Conservation (phyloP, 2,888 invertebrate species). For the Isoperla grammatica region DNA sequence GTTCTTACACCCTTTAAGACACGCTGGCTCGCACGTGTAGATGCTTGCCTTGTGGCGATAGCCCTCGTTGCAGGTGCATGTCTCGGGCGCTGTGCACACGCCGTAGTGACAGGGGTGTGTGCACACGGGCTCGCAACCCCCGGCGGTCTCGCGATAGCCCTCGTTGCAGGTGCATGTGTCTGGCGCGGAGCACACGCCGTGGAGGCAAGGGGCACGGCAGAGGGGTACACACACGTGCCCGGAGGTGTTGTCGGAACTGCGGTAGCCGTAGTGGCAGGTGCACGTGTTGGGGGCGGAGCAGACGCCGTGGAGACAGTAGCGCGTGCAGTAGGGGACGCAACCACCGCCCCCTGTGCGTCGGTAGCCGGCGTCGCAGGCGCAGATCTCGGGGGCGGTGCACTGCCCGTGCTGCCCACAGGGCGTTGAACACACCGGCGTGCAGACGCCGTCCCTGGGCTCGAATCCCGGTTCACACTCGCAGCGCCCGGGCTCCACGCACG, state of each 20-base stretch:
- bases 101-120: not conserved
- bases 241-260: not conserved
- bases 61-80: not conserved
- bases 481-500: too few relatives aligned
- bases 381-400: too few relatives aligned
- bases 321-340: not conserved
- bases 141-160: not conserved
- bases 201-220: not conserved
- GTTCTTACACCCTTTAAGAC: not conserved
- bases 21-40: not conserved
- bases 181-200: not conserved
- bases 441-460: too few relatives aligned
- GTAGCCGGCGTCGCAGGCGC: not conserved
- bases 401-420: too few relatives aligned
- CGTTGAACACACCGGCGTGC: too few relatives aligned
- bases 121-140: not conserved
- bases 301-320: not conserved
- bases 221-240: not conserved
- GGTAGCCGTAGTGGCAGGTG: not conserved
- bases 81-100: not conserved
- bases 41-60: not conserved
- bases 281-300: not conserved
- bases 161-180: not conserved
- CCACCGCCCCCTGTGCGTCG: not conserved
- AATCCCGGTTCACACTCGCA: too few relatives aligned